Evolutionary conservation across 35 echinoderm and acorn worm genomes (phyloP), one percentile per base, ranked within the genome.

Genomic region (Apostichopus californicus): DNA sequence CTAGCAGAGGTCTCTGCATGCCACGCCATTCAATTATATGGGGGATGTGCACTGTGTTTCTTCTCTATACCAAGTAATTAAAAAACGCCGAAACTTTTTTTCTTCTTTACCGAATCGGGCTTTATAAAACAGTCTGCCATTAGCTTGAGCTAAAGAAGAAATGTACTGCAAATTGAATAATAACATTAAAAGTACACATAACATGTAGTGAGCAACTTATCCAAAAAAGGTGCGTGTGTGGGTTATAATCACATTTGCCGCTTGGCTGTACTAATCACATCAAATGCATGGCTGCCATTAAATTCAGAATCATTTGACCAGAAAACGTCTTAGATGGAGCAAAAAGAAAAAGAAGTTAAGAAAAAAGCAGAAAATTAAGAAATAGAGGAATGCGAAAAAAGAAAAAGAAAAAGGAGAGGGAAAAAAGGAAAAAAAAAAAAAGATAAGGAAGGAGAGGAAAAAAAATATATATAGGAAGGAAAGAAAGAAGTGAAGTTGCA

Each of bases 151-250:
- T 85, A 85, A 85, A 59, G 86, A 60, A 54, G 86, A 73, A 89
- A 89, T 89, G 86, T 89, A 89, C 71, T 78, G 77, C 89, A 91
- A 91, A 91, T 91, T 91, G 89, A 91, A 91, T 91, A 91, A 91
- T 91, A 91, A 91, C 89, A 91, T 91, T 91, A 91, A 91, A 91
- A 91, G 89, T 91, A 91, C 89, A 91, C 89, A 91, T 91, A 91
- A 91, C 89, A 91, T 91, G 77, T 57, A 91, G 72, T 91, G 89
- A 78, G 72, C 34, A 59, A 20, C 89, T 79, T 89, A 89, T 89
- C 61, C 64, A 89, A 91, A 85, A 85, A 87, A 91, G 89, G 89
- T 91, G 77, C 89, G 77, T 59, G 77, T 79, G 89, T 24, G 72
- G 89, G 89, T 79, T 77, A 91, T 91, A 91, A 91, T 91, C 89